These are phyloP conservation scores for Chymomyza costata DNA, from an alignment of 1,140 invertebrate species.

Conservation along the genomic window DNA sequence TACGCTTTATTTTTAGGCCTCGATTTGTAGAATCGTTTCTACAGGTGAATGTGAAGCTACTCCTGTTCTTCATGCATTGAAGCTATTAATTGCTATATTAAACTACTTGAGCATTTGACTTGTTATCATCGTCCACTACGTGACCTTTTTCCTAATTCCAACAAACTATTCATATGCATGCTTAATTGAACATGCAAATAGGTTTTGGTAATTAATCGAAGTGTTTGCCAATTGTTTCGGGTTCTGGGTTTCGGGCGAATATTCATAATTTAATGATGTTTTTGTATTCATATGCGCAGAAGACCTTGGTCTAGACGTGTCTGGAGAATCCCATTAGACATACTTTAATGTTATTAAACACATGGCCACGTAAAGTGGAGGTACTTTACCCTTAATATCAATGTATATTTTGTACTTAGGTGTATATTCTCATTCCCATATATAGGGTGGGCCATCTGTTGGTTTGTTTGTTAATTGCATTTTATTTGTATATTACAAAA, in stretches of 20 bases:
- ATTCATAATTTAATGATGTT: constrained; percentile 54
- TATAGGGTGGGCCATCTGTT: too few species aligned
- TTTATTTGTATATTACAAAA: too few species aligned
- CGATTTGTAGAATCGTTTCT: neutral
- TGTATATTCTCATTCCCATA: too few species aligned
- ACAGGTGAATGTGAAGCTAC: constrained; percentile 25
- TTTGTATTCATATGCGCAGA: constrained; percentile 38
- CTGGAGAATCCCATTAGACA: neutral
- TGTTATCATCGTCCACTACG: constrained; percentile 21
- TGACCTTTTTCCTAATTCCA: constrained; percentile 54
- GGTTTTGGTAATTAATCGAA: constrained; percentile 14
- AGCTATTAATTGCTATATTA: too few species aligned
- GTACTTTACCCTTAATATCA: too few species aligned
- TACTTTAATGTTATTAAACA: too few species aligned
- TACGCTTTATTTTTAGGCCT: constrained; percentile 54
- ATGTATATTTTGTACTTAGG: too few species aligned
- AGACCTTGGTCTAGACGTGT: constrained; percentile 30
- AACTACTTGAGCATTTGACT: too few species aligned
- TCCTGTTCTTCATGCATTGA: constrained; percentile 41
- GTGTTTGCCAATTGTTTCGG: neutral
- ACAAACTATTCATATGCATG: neutral
- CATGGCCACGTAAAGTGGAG: too few species aligned
- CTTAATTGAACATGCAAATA: neutral
- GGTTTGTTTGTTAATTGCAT: too few species aligned
- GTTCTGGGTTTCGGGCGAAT: constrained; percentile 43